Base-by-base conservation (phyloP, 2,888 invertebrate genomes). In the Calliphora vomitoria region DNA sequence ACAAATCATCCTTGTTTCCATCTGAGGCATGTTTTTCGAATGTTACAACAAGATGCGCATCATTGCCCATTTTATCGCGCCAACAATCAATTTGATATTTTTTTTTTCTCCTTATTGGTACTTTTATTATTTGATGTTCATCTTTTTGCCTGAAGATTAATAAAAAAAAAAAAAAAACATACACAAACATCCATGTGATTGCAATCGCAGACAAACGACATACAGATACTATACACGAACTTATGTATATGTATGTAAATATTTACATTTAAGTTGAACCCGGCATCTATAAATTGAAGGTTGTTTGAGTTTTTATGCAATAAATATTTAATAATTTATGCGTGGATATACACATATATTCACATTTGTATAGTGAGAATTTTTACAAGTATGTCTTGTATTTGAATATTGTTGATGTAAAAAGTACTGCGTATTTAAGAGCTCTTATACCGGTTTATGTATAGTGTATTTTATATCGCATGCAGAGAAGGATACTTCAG, bases 1-100 rank as follows among this genome's bases (percentile, higher is more conserved):
- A 47, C 25, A 68, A 47, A 15, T 4, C 25, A 47, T 50, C 8
- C 4, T 47, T 15, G 4, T 68, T 47, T 47, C 8, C 15, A 41
- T 84, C 64, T 76, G 88, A 68, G 88, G 81, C 83, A 86, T 92
- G 91, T 91, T 91, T 92, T 68, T 75, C 90, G 92, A 91, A 91
- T 92, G 92, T 90, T 91, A 91, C 91, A 91, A 92, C 92, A 92
- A 91, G 92, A 92, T 91, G 90, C 91, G 92, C 92, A 91, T 91
- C 91, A 92, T 92, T 92, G 92, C 91, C 74, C 25, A 71, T 66
- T 76, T 75, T 55, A 55, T 53, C 74, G 62, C 82, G 66, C 47
- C 72, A 58, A 78, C 82, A 82, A 82, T 82, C 82, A 82, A 82
- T 74, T 82, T 82, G 64, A 15, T 79, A 71, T 72, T 64, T 31